phyloP scores from a whole-genome alignment of 1,140 invertebrate species.

The Apis cerana region DNA sequence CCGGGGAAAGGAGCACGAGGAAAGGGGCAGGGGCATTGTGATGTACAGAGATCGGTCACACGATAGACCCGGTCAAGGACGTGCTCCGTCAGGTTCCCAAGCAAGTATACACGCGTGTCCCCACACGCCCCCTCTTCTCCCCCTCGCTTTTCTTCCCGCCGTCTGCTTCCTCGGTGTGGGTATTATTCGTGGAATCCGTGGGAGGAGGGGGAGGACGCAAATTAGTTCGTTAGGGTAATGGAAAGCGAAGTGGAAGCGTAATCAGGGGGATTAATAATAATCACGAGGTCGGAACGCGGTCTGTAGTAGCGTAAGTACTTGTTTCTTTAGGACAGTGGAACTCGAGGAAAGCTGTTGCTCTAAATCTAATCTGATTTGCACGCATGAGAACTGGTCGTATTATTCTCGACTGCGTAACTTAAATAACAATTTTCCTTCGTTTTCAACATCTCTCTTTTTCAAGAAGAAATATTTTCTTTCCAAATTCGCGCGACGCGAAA shows the following conservation, averaged over 20 bases:
- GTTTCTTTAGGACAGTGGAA: conserved; percentile 1
- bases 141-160: not conserved
- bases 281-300: not conserved
- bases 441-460: too few relatives aligned
- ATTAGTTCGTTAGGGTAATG: conserved; percentile 40
- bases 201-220: not conserved
- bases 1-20: conserved; percentile 11
- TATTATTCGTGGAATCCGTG: conserved; percentile 1
- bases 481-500: too few relatives aligned
- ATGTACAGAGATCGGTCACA: conserved; percentile 79
- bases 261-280: conserved; percentile 11
- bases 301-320: not conserved
- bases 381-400: too few relatives aligned
- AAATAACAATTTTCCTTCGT: too few relatives aligned
- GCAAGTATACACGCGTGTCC: conserved; percentile 55
- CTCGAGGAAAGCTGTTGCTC: not conserved
- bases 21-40: conserved; percentile 72
- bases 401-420: too few relatives aligned
- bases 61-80: conserved; percentile 81
- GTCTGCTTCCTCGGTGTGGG: conserved; percentile 1
- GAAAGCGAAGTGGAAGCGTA: not conserved
- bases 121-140: not conserved
- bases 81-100: conserved; percentile 77
- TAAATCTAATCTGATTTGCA: not conserved
- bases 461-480: too few relatives aligned